Percentiles rank a stretch among this genome's conserved stretches.
Evolutionary conservation across 2,113 vertebrate genomes (phyloP).

Genomic region (Oreocharis arfaki): DNA sequence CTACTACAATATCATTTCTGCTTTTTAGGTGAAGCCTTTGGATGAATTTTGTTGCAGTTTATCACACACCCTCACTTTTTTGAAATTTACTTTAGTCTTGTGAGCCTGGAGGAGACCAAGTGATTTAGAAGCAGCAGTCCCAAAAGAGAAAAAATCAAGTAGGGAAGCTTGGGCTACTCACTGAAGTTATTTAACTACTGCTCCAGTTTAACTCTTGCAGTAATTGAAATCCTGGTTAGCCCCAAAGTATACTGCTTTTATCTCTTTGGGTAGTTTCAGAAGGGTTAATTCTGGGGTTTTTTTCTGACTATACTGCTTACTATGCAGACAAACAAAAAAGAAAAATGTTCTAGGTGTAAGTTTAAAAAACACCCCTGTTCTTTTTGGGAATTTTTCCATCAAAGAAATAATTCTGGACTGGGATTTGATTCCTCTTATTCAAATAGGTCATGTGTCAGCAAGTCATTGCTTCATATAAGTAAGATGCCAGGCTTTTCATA

Average conservation of each 20-base stretch:
- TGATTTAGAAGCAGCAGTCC: not conserved
- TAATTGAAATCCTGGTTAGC: not conserved
- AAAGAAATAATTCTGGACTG: not conserved
- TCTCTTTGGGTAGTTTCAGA: not conserved
- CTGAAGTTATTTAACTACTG: not conserved
- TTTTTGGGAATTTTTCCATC: not conserved
- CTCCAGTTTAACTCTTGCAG: not conserved
- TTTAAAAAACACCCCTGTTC: not conserved
- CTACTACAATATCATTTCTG: not conserved
- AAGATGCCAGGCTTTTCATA: not conserved
- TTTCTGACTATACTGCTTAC: not conserved
- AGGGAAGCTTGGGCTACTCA: not conserved
- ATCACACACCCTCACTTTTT: accelerated
- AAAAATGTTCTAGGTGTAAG: not conserved
- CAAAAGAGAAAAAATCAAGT: not conserved
- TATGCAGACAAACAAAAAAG: not conserved
- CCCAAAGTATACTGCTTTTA: not conserved
- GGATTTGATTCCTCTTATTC: not conserved
- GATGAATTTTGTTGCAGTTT: not conserved
- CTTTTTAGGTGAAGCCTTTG: not conserved
- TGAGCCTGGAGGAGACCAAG: not conserved
- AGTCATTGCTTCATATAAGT: not conserved
- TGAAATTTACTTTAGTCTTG: not conserved
- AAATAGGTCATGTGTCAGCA: not conserved
- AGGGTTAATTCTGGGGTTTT: not conserved